phyloP scores from a whole-genome alignment of 2,888 invertebrate genomes.

The Platycnemis pennipes region DNA sequence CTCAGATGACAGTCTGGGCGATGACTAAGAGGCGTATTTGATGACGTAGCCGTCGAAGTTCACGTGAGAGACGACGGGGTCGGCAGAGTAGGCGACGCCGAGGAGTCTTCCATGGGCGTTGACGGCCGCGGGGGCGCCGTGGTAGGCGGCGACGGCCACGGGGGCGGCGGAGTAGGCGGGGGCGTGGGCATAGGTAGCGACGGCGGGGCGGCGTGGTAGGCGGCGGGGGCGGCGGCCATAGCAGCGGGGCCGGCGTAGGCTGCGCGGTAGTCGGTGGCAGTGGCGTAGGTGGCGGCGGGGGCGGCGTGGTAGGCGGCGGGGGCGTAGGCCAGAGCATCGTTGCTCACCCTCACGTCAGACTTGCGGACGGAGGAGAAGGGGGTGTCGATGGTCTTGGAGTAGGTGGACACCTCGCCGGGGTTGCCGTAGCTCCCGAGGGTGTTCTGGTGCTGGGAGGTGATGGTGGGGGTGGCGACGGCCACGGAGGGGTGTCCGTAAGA shows the following conservation, averaged over 20 bases:
- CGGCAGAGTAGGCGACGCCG: constrained; percentile 71
- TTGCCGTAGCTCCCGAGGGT: constrained; percentile 75
- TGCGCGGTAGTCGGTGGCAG: not conserved
- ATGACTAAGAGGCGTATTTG: constrained; percentile 68
- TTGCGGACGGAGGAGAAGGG: constrained; percentile 73
- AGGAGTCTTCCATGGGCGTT: too few relatives aligned
- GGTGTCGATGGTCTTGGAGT: constrained; percentile 78
- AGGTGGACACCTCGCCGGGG: constrained; percentile 78
- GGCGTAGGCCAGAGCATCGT: constrained; percentile 73
- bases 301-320: constrained; percentile 71
- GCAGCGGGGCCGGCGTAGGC: constrained; percentile 43
- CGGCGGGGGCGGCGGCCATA: constrained; percentile 70
- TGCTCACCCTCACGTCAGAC: constrained; percentile 73
- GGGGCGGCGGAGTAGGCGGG: constrained; percentile 70
- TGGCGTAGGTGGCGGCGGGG: constrained; percentile 70
- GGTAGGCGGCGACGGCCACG: constrained; percentile 71
- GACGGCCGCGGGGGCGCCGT: constrained; percentile 72
- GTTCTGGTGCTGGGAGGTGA: constrained; percentile 82
- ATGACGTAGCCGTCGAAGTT: constrained; percentile 59
- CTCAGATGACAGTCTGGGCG: not conserved
- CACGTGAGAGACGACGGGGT: constrained; percentile 71
- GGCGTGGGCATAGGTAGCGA: too few relatives aligned
- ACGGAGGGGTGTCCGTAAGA: constrained; percentile 71
- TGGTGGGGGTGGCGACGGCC: constrained; percentile 77
- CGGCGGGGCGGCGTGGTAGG: constrained; percentile 70